Conservation (phyloP, 2,113 vertebrate species). For the Camelus bactrianus region DNA sequence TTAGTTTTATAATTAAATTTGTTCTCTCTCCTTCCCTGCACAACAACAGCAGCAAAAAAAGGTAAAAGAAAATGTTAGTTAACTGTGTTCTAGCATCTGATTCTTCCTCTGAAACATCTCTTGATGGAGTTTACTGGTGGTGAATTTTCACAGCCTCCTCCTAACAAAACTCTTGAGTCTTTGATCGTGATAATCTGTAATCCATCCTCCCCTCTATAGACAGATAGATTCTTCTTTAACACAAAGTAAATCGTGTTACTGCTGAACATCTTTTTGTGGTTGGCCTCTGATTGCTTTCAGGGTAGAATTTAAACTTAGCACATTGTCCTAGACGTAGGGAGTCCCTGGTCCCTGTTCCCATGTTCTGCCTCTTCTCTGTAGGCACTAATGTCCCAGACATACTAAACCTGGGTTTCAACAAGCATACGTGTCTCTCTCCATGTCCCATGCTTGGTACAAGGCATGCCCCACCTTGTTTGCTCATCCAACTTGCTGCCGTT, state of each 20-base stretch:
- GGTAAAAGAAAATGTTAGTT: background rate
- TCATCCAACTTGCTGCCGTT: background rate
- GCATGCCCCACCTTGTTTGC: accelerated
- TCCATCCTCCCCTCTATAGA: background rate
- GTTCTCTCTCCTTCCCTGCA: background rate
- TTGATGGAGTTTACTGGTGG: background rate
- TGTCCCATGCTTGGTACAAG: background rate
- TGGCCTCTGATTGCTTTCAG: background rate
- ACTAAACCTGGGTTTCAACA: accelerated
- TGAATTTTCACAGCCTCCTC: background rate
- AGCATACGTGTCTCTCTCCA: accelerated
- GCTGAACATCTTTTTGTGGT: background rate
- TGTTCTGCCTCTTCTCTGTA: accelerated
- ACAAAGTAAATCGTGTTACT: background rate
- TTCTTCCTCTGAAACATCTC: background rate
- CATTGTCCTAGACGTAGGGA: background rate
- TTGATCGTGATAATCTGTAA: background rate
- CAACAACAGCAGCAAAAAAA: background rate
- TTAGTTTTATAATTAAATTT: background rate
- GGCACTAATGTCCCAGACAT: background rate
- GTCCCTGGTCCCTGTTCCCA: background rate
- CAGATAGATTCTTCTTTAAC: background rate
- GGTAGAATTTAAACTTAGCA: background rate
- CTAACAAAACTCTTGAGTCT: background rate
- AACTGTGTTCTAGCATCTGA: background rate